Conservation (phyloP, 2,888 invertebrate genomes). For the Pomacea canaliculata region DNA sequence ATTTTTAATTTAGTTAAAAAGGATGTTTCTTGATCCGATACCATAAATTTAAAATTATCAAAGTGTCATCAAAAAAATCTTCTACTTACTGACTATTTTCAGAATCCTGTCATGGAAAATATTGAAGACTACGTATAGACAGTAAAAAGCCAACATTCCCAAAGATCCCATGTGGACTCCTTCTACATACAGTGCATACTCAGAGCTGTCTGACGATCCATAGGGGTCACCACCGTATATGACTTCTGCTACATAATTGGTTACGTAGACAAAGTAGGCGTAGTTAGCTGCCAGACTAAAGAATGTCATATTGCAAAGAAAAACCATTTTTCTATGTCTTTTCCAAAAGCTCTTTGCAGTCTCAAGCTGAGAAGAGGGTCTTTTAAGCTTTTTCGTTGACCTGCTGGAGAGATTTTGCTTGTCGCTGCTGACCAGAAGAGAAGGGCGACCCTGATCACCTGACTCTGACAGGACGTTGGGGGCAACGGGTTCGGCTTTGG, state of each 20-base stretch:
- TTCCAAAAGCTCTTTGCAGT: background rate
- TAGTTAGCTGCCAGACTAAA: slow-evolving; percentile 14
- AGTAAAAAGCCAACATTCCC: slow-evolving; percentile 21
- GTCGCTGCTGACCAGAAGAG: too few relatives aligned
- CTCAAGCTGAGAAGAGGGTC: too few relatives aligned
- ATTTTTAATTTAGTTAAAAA: too few relatives aligned
- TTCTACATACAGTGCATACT: slow-evolving; percentile 7
- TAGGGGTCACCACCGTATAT: slow-evolving; percentile 15
- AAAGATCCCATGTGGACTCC: slow-evolving; percentile 18
- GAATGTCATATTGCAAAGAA: slow-evolving; percentile 11
- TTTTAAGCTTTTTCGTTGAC: too few relatives aligned
- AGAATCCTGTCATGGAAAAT: slow-evolving; percentile 8
- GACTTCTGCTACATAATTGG: slow-evolving; percentile 20
- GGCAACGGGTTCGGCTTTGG: too few relatives aligned
- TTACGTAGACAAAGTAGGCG: slow-evolving; percentile 16
- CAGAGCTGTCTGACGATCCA: background rate
- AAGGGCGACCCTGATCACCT: too few relatives aligned
- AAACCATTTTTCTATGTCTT: background rate
- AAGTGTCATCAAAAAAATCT: too few relatives aligned
- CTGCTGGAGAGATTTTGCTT: too few relatives aligned
- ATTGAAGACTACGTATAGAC: slow-evolving; percentile 17
- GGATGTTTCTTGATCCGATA: too few relatives aligned
- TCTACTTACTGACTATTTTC: slow-evolving; percentile 5
- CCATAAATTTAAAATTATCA: too few relatives aligned
- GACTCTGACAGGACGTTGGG: too few relatives aligned